These are phyloP conservation scores for Reticulitermes speratus DNA, from an alignment of 1,140 invertebrate genomes.

Conservation along the genomic window DNA sequence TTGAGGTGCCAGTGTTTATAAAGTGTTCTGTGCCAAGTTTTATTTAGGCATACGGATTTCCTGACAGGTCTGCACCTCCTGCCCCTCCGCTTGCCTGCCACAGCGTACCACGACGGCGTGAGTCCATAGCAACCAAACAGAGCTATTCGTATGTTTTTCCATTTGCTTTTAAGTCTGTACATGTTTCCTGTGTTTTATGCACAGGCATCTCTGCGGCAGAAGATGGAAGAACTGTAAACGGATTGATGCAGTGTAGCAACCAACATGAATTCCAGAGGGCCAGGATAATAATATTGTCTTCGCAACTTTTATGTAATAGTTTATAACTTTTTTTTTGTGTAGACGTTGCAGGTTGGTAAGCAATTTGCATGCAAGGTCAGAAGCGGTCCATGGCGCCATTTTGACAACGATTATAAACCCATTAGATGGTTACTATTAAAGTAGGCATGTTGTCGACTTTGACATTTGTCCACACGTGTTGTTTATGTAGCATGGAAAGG, in stretches of 20 bases:
- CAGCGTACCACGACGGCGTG: not conserved
- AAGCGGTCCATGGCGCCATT: not conserved
- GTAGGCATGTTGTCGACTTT: not conserved
- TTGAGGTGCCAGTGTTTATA: slow-evolving; percentile 27
- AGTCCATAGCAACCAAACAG: slow-evolving; percentile 9
- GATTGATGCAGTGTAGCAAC: not conserved
- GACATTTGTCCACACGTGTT: slow-evolving; percentile 7
- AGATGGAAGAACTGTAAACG: not conserved
- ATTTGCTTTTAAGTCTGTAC: not conserved
- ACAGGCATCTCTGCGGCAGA: not conserved
- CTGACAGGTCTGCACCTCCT: slow-evolving; percentile 9
- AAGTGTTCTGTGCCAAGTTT: slow-evolving; percentile 23
- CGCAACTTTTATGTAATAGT: not conserved
- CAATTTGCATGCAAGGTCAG: not conserved
- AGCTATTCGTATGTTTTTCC: not conserved
- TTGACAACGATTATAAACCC: not conserved
- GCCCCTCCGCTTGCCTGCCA: not conserved
- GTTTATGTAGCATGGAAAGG: not conserved
- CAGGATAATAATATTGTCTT: not conserved
- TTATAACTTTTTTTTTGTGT: not conserved
- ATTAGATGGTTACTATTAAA: not conserved
- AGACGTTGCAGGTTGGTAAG: not conserved
- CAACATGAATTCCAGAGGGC: not conserved
- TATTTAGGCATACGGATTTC: slow-evolving; percentile 14
- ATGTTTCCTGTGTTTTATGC: not conserved